phyloP scores from a whole-genome alignment of 2,888 invertebrate genomes.

The Leucania comma region DNA sequence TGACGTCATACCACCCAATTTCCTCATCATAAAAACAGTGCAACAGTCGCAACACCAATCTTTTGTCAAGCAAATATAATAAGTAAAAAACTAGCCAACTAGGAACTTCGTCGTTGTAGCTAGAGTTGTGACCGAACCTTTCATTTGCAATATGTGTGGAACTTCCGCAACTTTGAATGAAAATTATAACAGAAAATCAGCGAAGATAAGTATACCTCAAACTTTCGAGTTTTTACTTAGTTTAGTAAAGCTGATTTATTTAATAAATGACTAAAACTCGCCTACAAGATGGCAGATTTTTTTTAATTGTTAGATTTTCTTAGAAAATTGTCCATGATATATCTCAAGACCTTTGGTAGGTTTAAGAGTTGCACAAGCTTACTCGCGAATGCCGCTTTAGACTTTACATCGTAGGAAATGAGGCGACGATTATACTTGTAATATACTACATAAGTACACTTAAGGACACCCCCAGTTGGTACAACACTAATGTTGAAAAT shows the following conservation, averaged over 20 bases:
- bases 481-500: no score
- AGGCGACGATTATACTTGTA: no score
- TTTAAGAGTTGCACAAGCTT: no score
- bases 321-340: no score
- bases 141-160: neutral
- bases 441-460: no score
- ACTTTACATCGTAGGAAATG: no score
- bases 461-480: no score
- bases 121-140: neutral
- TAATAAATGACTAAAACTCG: neutral
- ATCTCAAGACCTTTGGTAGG: no score
- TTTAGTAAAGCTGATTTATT: neutral
- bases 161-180: neutral
- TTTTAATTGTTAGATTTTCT: no score
- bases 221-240: neutral
- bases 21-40: conserved; percentile 2
- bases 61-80: conserved; percentile 17
- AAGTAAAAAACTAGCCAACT: conserved; percentile 39
- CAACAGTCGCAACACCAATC: conserved; percentile 19
- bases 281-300: neutral
- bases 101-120: conserved; percentile 19
- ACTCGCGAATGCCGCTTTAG: no score
- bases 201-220: no score
- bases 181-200: no score
- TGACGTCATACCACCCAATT: conserved; percentile 4